A percentile compares a stretch with the other conserved stretches of the same genome.
These are phyloP conservation scores for Poecilobothrus nobilitatus DNA, from an alignment of 2,888 invertebrate species.

Conservation along the genomic window DNA sequence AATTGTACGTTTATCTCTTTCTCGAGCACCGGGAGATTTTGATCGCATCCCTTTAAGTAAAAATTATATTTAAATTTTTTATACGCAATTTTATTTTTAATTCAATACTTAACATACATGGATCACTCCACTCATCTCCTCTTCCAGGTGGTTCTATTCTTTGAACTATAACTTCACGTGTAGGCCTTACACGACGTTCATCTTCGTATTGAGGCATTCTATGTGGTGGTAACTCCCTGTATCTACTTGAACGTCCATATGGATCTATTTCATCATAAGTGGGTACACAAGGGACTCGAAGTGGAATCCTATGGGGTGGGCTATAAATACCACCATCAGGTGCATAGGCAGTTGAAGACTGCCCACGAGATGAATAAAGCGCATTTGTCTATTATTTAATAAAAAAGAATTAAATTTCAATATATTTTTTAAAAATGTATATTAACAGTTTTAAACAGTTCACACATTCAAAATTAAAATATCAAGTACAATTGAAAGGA, in stretches of 20 bases:
- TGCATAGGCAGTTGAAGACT: constrained; percentile 29
- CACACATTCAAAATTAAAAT: no score
- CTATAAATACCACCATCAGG: constrained; percentile 34
- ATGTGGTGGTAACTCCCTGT: constrained; percentile 49
- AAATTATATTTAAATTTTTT: no score
- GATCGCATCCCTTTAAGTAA: constrained; percentile 41
- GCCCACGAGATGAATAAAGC: constrained; percentile 23
- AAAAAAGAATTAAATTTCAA: neutral
- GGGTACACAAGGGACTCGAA: constrained; percentile 27
- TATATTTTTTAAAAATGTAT: neutral
- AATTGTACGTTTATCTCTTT: constrained; percentile 29
- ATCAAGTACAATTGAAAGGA: no score
- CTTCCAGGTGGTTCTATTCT: constrained; percentile 50
- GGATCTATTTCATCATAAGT: constrained; percentile 41
- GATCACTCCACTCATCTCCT: constrained; percentile 91
- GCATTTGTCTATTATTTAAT: constrained; percentile 21
- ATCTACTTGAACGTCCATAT: constrained; percentile 44
- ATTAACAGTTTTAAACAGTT: no score
- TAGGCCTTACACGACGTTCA: constrained; percentile 53
- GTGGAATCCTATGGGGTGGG: constrained; percentile 36
- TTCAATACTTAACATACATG: constrained; percentile 68
- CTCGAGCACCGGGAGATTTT: constrained; percentile 53
- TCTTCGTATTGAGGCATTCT: constrained; percentile 52
- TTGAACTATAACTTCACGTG: constrained; percentile 69
- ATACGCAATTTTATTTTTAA: no score